Evolutionary conservation across 2,113 vertebrate species (phyloP).

Genomic region (Bungarus multicinctus): DNA sequence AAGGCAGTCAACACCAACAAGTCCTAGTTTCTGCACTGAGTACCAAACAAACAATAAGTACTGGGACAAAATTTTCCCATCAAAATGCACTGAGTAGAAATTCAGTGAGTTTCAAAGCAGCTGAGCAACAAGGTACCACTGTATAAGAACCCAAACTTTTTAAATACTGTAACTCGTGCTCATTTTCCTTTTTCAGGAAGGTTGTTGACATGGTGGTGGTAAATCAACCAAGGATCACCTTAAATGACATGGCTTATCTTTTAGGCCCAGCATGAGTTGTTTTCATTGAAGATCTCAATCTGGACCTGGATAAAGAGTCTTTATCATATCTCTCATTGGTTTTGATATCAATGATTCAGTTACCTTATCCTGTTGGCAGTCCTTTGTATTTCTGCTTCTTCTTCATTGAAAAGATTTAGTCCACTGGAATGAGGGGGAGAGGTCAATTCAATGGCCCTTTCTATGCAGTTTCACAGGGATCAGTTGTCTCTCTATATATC

Average conservation of each 20-base stretch:
- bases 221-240: neutral
- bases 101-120: neutral
- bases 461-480: neutral
- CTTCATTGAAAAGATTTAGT: neutral
- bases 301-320: neutral
- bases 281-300: neutral
- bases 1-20: neutral
- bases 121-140: neutral
- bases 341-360: neutral
- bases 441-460: neutral
- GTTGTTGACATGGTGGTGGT: neutral
- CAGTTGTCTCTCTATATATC: neutral
- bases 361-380: neutral
- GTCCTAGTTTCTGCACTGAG: neutral
- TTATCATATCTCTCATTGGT: neutral
- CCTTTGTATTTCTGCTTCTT: neutral
- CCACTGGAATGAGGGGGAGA: neutral
- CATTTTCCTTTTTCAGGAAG: neutral
- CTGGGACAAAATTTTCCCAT: neutral
- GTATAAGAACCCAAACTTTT: neutral
- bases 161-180: neutral
- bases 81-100: neutral
- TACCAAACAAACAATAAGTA: neutral
- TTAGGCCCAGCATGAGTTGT: neutral
- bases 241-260: neutral